A percentile compares a stretch with the other conserved stretches of the same genome.
These are phyloP conservation scores for Zygothrica quintamaculata DNA, from an alignment of 2,888 invertebrate genomes.

Conservation along the genomic window DNA sequence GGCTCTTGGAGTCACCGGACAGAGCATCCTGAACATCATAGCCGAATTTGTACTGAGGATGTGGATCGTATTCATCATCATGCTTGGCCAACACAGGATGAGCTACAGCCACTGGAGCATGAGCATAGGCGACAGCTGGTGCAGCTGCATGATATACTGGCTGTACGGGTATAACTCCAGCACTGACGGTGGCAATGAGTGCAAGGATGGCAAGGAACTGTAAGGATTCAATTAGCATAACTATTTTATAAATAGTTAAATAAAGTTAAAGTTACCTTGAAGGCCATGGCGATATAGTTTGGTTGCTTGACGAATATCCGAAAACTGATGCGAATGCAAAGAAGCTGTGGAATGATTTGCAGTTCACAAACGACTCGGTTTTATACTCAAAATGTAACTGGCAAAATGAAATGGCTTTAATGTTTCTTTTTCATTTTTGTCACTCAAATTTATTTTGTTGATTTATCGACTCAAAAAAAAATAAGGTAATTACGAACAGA, in stretches of 20 bases:
- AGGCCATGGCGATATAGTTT: conserved; percentile 65
- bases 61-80: conserved; percentile 81
- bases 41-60: conserved; percentile 82
- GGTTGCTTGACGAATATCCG: conserved; percentile 41
- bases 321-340: conserved; percentile 51
- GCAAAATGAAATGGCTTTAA: conserved; percentile 47
- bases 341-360: conserved; percentile 73
- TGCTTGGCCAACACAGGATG: conserved; percentile 70
- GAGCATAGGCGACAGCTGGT: conserved; percentile 61
- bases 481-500: conserved; percentile 49
- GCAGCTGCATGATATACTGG: conserved; percentile 60
- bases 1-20: conserved; percentile 83
- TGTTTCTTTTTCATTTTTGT: conserved; percentile 52
- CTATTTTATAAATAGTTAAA: too few relatives aligned
- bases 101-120: conserved; percentile 35
- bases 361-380: conserved; percentile 41
- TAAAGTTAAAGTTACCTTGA: conserved; percentile 56
- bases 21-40: conserved; percentile 82
- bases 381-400: conserved; percentile 61
- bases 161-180: conserved; percentile 73
- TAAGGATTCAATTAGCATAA: too few relatives aligned
- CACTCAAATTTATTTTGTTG: conserved; percentile 54
- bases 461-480: conserved; percentile 52
- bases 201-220: conserved; percentile 77
- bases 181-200: conserved; percentile 71